Evolutionary conservation across 2,113 vertebrate genomes (phyloP), one percentile per base, ranked within the genome.

Genomic region (Crotalus helleri): DNA sequence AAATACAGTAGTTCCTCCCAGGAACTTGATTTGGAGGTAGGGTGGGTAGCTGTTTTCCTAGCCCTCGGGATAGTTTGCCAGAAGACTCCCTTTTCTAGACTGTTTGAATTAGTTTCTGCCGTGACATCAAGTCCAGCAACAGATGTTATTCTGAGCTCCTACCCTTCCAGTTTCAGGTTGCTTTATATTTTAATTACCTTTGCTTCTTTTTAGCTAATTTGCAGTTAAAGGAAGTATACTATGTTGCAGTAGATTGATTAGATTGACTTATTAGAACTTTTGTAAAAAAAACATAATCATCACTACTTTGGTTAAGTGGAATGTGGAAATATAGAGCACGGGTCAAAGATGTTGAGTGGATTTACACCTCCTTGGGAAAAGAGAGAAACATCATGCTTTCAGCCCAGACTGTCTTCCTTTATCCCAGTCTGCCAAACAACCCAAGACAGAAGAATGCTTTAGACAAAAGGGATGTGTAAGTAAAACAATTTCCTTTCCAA

Each of bases 321-420:
- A 39, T 0, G 15, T 74, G 64, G n/a, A 74, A 17, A 13, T 17
- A 39, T 7, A 39, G 1, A 6, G 2, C 5, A 33, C 1, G 2
- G n/a, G n/a, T n/a, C 19, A 74, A 74, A 2, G n/a, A 74, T 39
- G 39, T 33, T 33, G n/a, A 74, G n/a, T 19, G 69, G 13, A 74
- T 74, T 74, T 19, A 5, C 33, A 33, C 13, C 0, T 13, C 5
- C 0, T 74, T 15, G 69, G 15, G 6, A 74, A 74, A 74, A 39
- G n/a, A 74, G 7, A 19, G 1, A 69, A n/a, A n/a, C 4, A 17
- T 39, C 13, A 81, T 21, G 15, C 1, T 39, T 19, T 81, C 69
- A 74, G 6, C 2, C n/a, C n/a, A 19, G 69, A 19, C 15, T 19
- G 2, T 33, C 69, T 39, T 81, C 39, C 5, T 39, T 81, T 19